phyloP scores from a whole-genome alignment of 2,797 vertebrate species.

The Myiotriccus ornatus region DNA sequence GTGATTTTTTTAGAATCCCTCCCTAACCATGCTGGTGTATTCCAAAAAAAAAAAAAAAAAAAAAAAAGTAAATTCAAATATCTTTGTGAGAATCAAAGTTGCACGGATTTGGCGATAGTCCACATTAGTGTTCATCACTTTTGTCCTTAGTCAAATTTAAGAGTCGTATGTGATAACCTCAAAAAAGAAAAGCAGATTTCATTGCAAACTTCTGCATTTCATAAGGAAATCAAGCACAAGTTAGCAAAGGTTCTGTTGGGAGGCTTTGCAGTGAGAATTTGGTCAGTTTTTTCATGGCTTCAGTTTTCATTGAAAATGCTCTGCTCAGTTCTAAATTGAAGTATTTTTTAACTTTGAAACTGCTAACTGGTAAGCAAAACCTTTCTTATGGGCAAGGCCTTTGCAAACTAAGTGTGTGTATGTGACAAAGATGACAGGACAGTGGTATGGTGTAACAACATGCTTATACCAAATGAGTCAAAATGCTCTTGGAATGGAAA shows the following conservation, averaged over 20 bases:
- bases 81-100: not conserved
- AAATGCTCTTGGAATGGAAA: not conserved
- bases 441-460: not conserved
- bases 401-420: not conserved
- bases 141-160: not conserved
- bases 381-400: not conserved
- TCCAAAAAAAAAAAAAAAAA: not conserved
- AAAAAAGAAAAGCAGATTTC: not conserved
- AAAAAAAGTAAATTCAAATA: not conserved
- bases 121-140: not conserved
- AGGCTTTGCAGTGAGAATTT: not conserved
- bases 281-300: not conserved
- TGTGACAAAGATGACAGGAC: not conserved
- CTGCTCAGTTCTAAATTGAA: not conserved
- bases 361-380: not conserved
- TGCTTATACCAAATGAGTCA: not conserved
- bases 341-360: not conserved
- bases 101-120: not conserved
- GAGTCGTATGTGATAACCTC: not conserved
- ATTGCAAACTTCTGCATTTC: not conserved
- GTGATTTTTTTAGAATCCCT: not conserved
- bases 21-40: not conserved
- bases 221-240: not conserved
- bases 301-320: not conserved
- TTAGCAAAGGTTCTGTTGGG: not conserved